Base-by-base conservation (phyloP, 1,140 invertebrate genomes). In the Leptonema lineaticorne region DNA sequence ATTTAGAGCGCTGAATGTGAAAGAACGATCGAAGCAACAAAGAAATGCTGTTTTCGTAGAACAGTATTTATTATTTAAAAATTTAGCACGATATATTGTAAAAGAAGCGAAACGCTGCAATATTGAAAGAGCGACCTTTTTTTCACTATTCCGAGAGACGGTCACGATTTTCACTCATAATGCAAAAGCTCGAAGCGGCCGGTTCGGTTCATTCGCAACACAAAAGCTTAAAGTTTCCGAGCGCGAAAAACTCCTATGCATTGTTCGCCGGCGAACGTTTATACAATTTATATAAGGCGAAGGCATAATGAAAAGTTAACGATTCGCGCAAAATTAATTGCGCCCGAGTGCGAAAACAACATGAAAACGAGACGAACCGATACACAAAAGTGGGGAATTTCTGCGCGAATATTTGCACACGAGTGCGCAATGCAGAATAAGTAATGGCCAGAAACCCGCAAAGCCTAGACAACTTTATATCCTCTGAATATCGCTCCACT, bases 401-500 rank as follows among this genome's bases (percentile, higher is more conserved):
- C 41, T 14, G 50, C 18, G 62, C 11, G 26, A 50, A 64, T 64
- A 64, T 64, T 64, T 64, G 62, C 50, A 29, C 6, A 64, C n/a
- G n/a, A n/a, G n/a, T n/a, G 46, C 8, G 62, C 27, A 50, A 29
- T 24, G 30, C 45, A 7, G 46, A 16, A 53, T 45, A 57, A 66
- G 64, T 66, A 57, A 66, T 66, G 64, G 29, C 16, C 14, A 30
- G 41, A 50, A 27, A 27, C 50, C 58, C 59, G 63, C 59, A 63
- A 70, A 63, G 63, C 18, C 20, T 33, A 50, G 56, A 64, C 57
- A 64, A 71, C 63, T 71, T 65, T 68, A 68, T 71, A 64, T 68
- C 46, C 67, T 41, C 37, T 62, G 70, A 46, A 65, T 71, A 68
- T 62, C 70, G 60, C 66, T 59, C 62, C 41, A 50, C 66, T 26